These are phyloP conservation scores for Tipula vernalis DNA, from an alignment of 2,888 invertebrate species.

Conservation along the genomic window DNA sequence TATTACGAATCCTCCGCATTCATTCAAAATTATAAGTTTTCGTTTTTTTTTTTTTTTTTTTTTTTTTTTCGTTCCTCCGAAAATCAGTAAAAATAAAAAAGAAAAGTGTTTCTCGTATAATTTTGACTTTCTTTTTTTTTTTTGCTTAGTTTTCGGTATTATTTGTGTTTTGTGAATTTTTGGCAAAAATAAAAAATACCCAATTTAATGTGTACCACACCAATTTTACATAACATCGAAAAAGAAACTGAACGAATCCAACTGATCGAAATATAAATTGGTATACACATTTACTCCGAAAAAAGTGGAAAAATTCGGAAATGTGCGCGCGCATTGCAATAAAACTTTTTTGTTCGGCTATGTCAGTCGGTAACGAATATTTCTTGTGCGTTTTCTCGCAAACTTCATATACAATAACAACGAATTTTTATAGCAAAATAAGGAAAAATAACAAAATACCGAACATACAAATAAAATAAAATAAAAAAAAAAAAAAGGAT, in stretches of 20 bases:
- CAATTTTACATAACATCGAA: neutral
- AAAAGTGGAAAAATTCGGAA: neutral
- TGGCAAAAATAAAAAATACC: neutral
- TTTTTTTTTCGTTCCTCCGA: neutral
- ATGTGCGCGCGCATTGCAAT: neutral
- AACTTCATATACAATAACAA: neutral
- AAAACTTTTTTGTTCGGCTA: neutral
- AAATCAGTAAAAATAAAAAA: neutral
- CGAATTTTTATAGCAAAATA: constrained; percentile 11
- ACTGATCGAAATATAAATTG: neutral
- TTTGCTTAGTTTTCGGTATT: neutral
- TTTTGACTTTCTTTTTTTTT: neutral
- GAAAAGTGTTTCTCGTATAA: neutral
- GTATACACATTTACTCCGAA: neutral
- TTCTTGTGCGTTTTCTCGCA: neutral
- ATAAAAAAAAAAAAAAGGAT: constrained; percentile 25
- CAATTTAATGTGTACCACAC: neutral
- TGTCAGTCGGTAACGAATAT: neutral
- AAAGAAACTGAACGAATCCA: neutral
- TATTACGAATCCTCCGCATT: neutral
- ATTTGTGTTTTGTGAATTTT: neutral
- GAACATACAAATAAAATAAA: constrained; percentile 8
- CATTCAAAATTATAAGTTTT: neutral
- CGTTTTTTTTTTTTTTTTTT: neutral
- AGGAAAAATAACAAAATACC: constrained; percentile 15